Percentiles rank a stretch among this genome's conserved stretches.
Conservation (phyloP, 2,113 vertebrate species). For the Arothron firmamentum region DNA sequence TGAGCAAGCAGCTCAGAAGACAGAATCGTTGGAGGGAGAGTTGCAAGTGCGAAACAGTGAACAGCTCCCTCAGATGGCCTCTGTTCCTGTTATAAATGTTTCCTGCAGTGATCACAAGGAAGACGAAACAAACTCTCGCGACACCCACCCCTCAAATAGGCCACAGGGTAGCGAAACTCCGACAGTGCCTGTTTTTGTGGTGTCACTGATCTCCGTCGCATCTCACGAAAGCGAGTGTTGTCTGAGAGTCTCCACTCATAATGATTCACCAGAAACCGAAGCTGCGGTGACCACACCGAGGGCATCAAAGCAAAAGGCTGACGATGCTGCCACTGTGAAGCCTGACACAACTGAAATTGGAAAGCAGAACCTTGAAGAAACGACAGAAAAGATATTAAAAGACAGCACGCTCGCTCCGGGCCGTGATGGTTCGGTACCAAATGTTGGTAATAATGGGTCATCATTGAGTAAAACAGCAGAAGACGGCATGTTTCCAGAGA, state of each 20-base stretch:
- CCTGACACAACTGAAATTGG: constrained; percentile 22
- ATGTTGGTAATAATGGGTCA: constrained; percentile 10
- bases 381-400: constrained; percentile 16
- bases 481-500: constrained; percentile 34
- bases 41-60: constrained; percentile 6
- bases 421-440: constrained; percentile 32
- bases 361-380: constrained; percentile 23
- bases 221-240: constrained; percentile 46
- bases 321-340: constrained; percentile 6
- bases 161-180: constrained; percentile 20
- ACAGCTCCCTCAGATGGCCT: constrained; percentile 31
- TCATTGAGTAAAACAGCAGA: constrained; percentile 46
- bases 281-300: constrained; percentile 46
- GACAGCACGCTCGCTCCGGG: constrained; percentile 12
- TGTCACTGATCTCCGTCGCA: constrained; percentile 58
- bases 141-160: constrained; percentile 9
- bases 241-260: constrained; percentile 3
- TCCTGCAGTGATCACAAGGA: constrained; percentile 55
- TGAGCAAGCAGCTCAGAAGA: constrained; percentile 35
- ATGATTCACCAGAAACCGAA: constrained; percentile 29
- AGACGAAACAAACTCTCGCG: not conserved
- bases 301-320: constrained; percentile 34
- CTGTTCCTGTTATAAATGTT: constrained; percentile 63
- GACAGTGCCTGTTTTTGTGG: constrained; percentile 27
- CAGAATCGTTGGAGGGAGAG: constrained; percentile 6